Evolutionary conservation across 1,140 invertebrate species (phyloP), one percentile per base, ranked within the genome.

Genomic region (Trichonephila clavipes): DNA sequence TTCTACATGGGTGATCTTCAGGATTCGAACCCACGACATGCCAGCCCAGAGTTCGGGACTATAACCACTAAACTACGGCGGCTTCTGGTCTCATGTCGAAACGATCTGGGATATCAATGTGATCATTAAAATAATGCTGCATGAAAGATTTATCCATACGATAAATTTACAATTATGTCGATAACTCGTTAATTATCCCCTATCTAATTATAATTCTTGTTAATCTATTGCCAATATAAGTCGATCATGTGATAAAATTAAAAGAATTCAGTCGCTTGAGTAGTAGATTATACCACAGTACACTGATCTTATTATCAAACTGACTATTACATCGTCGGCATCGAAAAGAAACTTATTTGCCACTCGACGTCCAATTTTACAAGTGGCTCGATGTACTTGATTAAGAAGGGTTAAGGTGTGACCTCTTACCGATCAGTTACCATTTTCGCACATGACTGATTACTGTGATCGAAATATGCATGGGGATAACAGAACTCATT

Each of bases 371-470:
- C 16, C 69, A 16, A 5, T 0, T 24, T 34, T 24, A 40, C 28
- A 6, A 77, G 72, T 19, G 14, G 12, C 18, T 18, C 18, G 34
- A 77, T 77, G 72, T 77, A 77, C 28, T 28, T 77, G 72, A 77
- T 77, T 77, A 77, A 19, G 34, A 77, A 40, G 72, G 72, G 72
- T 77, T 77, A 77, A 16, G 14, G 28, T 16, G 16, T 77, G 72
- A 77, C 72, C 72, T 40, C 28, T 18, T 18, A 18, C 28, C 14
- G 72, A 77, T 77, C 72, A 77, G 72, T 77, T 77, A 77, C 72
- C 72, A 77, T 12, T 77, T 77, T 77, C 24, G 18, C 28, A 77
- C 34, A 34, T 34, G 72, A 40, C 72, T 77, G 72, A 77, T 77
- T 77, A 77, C 18, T 18, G 18, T 3, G 10, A 77, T 40, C 24